A percentile compares a stretch with the other conserved stretches of the same genome.
These are phyloP conservation scores for Ethmia dodecea DNA, from an alignment of 2,888 invertebrate species.

Conservation along the genomic window DNA sequence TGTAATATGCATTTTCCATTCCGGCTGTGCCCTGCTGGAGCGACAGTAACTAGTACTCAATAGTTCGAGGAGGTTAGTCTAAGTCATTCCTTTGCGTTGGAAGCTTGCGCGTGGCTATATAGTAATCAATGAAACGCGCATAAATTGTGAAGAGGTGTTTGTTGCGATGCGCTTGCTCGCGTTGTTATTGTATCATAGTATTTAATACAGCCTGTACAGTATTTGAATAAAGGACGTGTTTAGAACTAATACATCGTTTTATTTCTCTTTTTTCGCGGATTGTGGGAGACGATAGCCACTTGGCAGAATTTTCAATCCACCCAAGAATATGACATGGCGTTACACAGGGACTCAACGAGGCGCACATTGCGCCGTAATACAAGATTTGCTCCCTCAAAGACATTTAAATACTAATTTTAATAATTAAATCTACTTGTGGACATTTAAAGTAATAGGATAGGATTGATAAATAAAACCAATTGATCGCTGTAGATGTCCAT, in stretches of 20 bases:
- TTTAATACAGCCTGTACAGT: conserved; percentile 64
- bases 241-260: conserved; percentile 34
- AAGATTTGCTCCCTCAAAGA: too few species aligned
- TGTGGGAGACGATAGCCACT: too few species aligned
- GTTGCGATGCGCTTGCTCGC: conserved; percentile 17
- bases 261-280: too few species aligned
- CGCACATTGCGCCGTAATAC: too few species aligned
- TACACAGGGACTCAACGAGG: too few species aligned
- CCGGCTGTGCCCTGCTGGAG: neutral
- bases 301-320: too few species aligned
- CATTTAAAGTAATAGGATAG: too few species aligned
- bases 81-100: conserved; percentile 57
- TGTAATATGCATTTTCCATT: too few species aligned
- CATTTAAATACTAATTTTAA: too few species aligned
- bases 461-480: conserved; percentile 2
- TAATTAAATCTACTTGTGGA: too few species aligned
- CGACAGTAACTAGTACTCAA: conserved; percentile 8
- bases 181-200: conserved; percentile 51
- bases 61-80: conserved; percentile 36
- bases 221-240: conserved; percentile 73
- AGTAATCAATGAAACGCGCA: conserved; percentile 15
- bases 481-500: conserved; percentile 11
- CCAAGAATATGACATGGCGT: too few species aligned
- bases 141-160: conserved; percentile 14
- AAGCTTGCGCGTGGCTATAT: conserved; percentile 29